These are phyloP conservation scores for Gari tellinella DNA, from an alignment of 2,888 invertebrate genomes.

Conservation along the genomic window DNA sequence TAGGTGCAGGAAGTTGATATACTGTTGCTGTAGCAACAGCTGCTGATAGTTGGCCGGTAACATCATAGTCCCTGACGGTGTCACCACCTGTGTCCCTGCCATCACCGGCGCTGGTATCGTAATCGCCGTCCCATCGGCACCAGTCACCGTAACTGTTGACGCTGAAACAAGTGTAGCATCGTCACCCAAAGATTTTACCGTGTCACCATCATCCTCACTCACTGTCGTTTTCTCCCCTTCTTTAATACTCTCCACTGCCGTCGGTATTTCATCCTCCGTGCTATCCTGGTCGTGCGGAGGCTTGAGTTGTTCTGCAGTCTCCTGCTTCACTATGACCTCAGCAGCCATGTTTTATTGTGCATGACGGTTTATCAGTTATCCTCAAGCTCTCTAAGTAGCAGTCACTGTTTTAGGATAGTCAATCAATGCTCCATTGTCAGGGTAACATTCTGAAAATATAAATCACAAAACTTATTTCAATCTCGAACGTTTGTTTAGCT, in stretches of 20 bases:
- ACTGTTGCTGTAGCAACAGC: constrained; percentile 66
- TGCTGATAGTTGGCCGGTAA: constrained; percentile 48
- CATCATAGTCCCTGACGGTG: constrained; percentile 21
- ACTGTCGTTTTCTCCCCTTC: constrained; percentile 10
- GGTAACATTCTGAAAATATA: too few relatives aligned
- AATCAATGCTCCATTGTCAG: too few relatives aligned
- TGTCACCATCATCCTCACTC: constrained; percentile 8
- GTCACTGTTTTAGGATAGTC: too few relatives aligned
- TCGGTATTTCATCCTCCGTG: constrained; percentile 17
- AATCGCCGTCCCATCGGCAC: constrained; percentile 30
- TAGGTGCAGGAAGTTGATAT: constrained; percentile 73
- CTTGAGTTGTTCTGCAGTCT: background rate
- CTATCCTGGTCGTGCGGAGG: background rate
- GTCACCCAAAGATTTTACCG: background rate
- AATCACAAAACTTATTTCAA: too few relatives aligned
- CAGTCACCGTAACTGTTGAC: constrained; percentile 24
- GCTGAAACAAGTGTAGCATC: constrained; percentile 7
- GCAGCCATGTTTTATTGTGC: constrained; percentile 24
- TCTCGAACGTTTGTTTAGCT: too few relatives aligned
- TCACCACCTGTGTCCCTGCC: constrained; percentile 34
- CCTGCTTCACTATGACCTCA: constrained; percentile 38
- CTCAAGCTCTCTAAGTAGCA: too few relatives aligned
- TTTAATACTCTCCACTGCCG: constrained; percentile 38
- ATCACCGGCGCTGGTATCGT: constrained; percentile 33
- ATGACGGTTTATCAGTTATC: too few relatives aligned